phyloP scores from a whole-genome alignment of 1,140 invertebrate species.

The Glomeris maerens region DNA sequence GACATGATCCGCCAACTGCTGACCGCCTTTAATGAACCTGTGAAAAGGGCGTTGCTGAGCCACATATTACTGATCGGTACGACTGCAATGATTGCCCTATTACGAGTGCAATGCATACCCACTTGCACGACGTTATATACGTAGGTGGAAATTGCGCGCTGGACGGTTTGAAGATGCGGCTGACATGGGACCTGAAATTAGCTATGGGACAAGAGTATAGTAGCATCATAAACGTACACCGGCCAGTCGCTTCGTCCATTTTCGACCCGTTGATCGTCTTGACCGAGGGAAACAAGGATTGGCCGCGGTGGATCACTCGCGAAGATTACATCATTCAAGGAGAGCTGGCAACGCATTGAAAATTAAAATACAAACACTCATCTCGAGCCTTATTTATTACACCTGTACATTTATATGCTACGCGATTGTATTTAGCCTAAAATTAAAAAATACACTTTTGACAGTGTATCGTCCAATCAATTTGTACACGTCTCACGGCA shows the following conservation, averaged over 20 bases:
- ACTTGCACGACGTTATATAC: background rate
- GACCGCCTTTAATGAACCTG: conserved; percentile 29
- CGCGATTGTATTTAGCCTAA: no score
- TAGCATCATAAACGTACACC: conserved; percentile 32
- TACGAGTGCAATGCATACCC: background rate
- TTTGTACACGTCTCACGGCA: no score
- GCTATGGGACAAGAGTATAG: conserved; percentile 32
- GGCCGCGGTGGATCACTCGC: conserved; percentile 3
- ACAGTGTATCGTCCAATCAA: no score
- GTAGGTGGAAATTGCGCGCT: conserved; percentile 34
- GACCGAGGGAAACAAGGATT: background rate
- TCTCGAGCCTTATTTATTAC: no score
- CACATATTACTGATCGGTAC: conserved; percentile 35
- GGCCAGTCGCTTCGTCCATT: conserved; percentile 25
- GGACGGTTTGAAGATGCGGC: conserved; percentile 32
- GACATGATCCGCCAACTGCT: conserved; percentile 35
- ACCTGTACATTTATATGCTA: no score
- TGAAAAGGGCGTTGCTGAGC: conserved; percentile 33
- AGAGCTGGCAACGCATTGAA: no score
- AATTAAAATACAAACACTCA: no score
- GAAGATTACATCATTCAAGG: conserved; percentile 6
- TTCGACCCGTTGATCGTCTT: background rate
- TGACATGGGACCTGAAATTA: conserved; percentile 34
- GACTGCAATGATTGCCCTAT: background rate
- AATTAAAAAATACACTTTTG: no score